Evolutionary conservation across 2,888 invertebrate genomes (phyloP), one percentile per base, ranked within the genome.

Genomic region (Metalampra italica): DNA sequence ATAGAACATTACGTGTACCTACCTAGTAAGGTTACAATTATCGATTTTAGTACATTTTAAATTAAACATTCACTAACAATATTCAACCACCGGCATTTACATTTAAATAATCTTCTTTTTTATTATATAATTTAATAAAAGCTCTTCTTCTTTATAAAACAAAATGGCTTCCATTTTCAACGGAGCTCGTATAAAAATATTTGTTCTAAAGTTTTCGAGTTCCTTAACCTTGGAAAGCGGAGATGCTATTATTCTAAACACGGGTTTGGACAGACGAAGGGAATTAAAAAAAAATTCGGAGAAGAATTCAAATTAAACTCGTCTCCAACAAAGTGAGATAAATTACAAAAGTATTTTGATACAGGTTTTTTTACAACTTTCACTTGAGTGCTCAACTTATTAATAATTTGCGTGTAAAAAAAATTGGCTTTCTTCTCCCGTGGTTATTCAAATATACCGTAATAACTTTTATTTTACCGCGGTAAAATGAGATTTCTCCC

Each of bases 241-340:
- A 7, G 36, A 8, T 36, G n/a, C 36, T 36, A 42, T 42, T 29
- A 42, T 42, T 42, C 41, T 9, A 41, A 45, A 45, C 38, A 43
- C 46, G 40, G 14, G 13, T 14, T 29, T 9, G 22, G n/a, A 42
- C 14, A 42, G 41, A 42, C 22, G 29, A 29, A 29, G 41, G 29
- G 29, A 42, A 42, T 42, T 29, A 42, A 42, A 29, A 29, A 29
- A 42, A n/a, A 9, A 13, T 9, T 29, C 5, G 9, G 29, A 29
- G 22, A 40, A 42, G 29, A 29, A 42, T 42, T 42, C 41, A 42
- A 42, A 42, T 42, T 42, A 42, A 40, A 42, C 41, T 29, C 41
- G 29, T n/a, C 41, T 42, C n/a, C 5, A 32, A 11, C 11, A 15
- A 29, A 15, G 39, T 39, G 39, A 14, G 39, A 39, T 15, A 39